These are phyloP conservation scores for Stenopsyche tienmushanensis DNA, from an alignment of 1,140 invertebrate genomes.

Conservation along the genomic window DNA sequence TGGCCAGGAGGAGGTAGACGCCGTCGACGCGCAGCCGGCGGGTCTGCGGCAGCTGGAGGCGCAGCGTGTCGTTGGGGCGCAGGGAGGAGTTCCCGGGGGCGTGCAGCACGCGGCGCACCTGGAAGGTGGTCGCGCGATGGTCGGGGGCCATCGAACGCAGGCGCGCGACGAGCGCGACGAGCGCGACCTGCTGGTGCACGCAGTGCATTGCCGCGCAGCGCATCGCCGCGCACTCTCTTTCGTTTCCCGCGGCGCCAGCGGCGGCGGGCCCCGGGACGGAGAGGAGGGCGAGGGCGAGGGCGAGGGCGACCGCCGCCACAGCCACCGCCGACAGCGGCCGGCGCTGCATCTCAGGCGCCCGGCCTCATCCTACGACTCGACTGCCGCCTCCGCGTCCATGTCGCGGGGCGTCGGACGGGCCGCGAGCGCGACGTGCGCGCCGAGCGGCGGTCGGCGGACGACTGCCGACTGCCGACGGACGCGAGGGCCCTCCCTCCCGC, in stretches of 20 bases:
- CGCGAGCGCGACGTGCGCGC: too few species aligned
- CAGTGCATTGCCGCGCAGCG: constrained; percentile 61
- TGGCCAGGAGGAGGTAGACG: constrained; percentile 33
- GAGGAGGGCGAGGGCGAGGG: constrained; percentile 26
- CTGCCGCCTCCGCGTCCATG: too few species aligned
- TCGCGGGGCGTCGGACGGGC: not conserved
- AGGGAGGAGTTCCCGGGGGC: constrained; percentile 46
- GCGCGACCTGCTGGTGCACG: constrained; percentile 60
- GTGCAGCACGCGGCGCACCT: constrained; percentile 62
- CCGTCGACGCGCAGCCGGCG: constrained; percentile 48
- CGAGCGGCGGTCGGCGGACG: constrained; percentile 10
- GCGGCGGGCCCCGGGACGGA: constrained; percentile 43
- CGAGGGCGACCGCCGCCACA: not conserved
- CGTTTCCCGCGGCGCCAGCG: constrained; percentile 56
- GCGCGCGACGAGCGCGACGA: constrained; percentile 65
- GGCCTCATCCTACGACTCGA: not conserved
- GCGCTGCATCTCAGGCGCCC: not conserved
- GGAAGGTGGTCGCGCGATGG: constrained; percentile 61
- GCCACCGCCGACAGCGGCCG: not conserved
- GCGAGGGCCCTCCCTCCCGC: constrained; percentile 18
- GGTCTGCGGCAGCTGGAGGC: constrained; percentile 64
- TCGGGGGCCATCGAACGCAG: constrained; percentile 62
- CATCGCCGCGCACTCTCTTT: too few species aligned
- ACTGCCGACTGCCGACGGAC: constrained; percentile 31
- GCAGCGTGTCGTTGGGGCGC: constrained; percentile 60